Percentiles rank a stretch among this genome's conserved stretches.
These are phyloP conservation scores for Synanthedon myopaeformis DNA, from an alignment of 2,888 invertebrate genomes.

Conservation along the genomic window DNA sequence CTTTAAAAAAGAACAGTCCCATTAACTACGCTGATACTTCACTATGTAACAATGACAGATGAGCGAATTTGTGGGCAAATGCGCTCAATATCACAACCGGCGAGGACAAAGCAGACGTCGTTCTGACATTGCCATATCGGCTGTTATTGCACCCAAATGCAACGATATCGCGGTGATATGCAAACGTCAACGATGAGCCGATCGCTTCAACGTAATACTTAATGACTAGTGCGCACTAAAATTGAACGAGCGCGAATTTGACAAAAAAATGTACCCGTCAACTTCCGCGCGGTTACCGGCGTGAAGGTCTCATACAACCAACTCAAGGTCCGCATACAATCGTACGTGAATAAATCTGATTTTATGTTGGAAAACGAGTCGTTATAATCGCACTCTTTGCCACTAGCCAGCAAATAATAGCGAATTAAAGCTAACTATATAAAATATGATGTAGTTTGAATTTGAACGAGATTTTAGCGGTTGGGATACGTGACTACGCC, in stretches of 20 bases:
- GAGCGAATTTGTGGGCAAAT: conserved; percentile 20
- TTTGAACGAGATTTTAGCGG: conserved; percentile 45
- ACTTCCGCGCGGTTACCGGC: conserved; percentile 69
- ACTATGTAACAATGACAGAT: conserved; percentile 11
- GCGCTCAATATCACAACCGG: conserved; percentile 23
- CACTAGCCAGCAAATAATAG: conserved; percentile 36
- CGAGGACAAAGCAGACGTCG: conserved; percentile 49
- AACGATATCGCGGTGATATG: conserved; percentile 45
- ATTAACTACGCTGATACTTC: conserved; percentile 20
- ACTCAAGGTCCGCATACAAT: conserved; percentile 68
- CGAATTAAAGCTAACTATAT: conserved; percentile 11
- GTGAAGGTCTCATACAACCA: conserved; percentile 63
- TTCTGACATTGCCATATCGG: conserved; percentile 63
- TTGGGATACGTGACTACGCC: conserved; percentile 53
- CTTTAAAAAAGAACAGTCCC: conserved; percentile 16
- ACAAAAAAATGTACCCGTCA: conserved; percentile 59
- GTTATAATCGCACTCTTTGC: conserved; percentile 47
- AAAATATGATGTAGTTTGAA: conserved; percentile 42
- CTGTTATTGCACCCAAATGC: conserved; percentile 48
- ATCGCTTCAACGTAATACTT: conserved; percentile 44
- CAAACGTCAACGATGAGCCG: conserved; percentile 39
- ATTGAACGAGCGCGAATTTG: conserved; percentile 60
- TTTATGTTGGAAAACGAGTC: conserved; percentile 55
- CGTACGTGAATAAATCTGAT: conserved; percentile 63
- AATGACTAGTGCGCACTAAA: conserved; percentile 55